phyloP scores from a whole-genome alignment of 2,888 invertebrate species.

The Scaptodrosophila latifasciaeformis region DNA sequence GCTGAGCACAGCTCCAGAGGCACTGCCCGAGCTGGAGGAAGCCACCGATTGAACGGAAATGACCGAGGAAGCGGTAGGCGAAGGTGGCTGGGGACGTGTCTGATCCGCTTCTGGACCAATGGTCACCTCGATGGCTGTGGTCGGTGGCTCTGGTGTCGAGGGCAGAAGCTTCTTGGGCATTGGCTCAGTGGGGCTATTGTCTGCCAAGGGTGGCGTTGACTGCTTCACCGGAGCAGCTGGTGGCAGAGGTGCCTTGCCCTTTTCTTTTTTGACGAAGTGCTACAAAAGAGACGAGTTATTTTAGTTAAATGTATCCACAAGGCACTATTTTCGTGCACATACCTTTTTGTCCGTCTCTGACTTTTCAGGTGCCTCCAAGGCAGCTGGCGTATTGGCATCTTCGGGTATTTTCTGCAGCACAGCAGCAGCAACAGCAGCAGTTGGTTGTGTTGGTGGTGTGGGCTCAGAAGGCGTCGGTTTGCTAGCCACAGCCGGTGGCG shows the following conservation, averaged over 20 bases:
- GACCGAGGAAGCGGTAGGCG: slow-evolving; percentile 67
- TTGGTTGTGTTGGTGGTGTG: slow-evolving; percentile 28
- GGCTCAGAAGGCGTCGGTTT: slow-evolving; percentile 51
- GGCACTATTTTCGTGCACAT: slow-evolving; percentile 6
- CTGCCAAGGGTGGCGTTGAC: background rate
- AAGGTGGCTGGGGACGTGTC: slow-evolving; percentile 57
- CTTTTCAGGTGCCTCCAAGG: slow-evolving; percentile 42
- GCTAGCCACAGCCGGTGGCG: slow-evolving; percentile 37
- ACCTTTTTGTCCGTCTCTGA: slow-evolving; percentile 73
- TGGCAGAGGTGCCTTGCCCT: slow-evolving; percentile 88
- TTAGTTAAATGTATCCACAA: background rate
- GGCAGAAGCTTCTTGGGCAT: slow-evolving; percentile 26
- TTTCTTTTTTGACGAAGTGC: slow-evolving; percentile 83
- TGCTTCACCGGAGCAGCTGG: slow-evolving; percentile 62
- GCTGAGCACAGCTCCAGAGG: slow-evolving; percentile 53
- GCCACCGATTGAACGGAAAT: slow-evolving; percentile 63
- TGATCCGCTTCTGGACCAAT: slow-evolving; percentile 52
- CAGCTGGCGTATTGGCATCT: slow-evolving; percentile 37
- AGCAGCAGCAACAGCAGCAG: slow-evolving; percentile 37
- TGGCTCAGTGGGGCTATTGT: background rate
- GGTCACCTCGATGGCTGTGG: slow-evolving; percentile 53
- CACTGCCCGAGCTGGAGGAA: slow-evolving; percentile 45
- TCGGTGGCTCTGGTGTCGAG: slow-evolving; percentile 25
- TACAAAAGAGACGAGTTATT: slow-evolving; percentile 5
- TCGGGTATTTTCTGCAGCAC: slow-evolving; percentile 61